Evolutionary conservation across 2,113 vertebrate species (phyloP).

Genomic region (Rhea americana): DNA sequence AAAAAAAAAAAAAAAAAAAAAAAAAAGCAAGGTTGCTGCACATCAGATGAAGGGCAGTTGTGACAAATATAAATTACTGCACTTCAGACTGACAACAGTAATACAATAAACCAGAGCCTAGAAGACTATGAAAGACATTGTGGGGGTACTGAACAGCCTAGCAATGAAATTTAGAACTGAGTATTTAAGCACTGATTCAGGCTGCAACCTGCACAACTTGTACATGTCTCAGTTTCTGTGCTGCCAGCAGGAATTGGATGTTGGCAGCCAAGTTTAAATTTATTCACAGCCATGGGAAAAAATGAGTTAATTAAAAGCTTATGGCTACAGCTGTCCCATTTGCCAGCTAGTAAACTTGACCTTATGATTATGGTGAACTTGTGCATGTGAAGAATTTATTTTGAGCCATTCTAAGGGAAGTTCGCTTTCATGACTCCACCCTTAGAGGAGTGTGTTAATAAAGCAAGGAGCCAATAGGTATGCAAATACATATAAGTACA

Average conservation of each 20-base stretch:
- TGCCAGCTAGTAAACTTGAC: neutral
- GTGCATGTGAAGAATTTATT: neutral
- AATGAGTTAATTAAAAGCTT: neutral
- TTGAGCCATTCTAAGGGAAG: neutral
- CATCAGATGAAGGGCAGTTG: conserved; percentile 23
- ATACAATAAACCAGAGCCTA: conserved; percentile 41
- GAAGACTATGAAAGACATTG: conserved; percentile 19
- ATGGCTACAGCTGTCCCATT: neutral
- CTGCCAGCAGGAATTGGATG: conserved; percentile 4
- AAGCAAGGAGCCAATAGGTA: neutral
- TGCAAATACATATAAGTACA: neutral
- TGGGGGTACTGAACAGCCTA: neutral
- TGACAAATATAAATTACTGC: conserved; percentile 56
- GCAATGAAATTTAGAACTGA: neutral
- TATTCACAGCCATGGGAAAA: neutral
- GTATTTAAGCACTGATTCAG: neutral
- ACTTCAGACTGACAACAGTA: conserved; percentile 32
- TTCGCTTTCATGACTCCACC: neutral
- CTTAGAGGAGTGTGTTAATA: neutral
- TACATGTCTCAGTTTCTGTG: neutral
- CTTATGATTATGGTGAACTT: neutral
- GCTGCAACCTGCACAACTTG: neutral
- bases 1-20: neutral
- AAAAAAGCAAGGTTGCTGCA: conserved; percentile 17
- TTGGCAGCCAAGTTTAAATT: neutral